A percentile compares a stretch with the other conserved stretches of the same genome.
These are phyloP conservation scores for Tetranychus truncatus DNA, from an alignment of 2,888 invertebrate species.

Conservation along the genomic window DNA sequence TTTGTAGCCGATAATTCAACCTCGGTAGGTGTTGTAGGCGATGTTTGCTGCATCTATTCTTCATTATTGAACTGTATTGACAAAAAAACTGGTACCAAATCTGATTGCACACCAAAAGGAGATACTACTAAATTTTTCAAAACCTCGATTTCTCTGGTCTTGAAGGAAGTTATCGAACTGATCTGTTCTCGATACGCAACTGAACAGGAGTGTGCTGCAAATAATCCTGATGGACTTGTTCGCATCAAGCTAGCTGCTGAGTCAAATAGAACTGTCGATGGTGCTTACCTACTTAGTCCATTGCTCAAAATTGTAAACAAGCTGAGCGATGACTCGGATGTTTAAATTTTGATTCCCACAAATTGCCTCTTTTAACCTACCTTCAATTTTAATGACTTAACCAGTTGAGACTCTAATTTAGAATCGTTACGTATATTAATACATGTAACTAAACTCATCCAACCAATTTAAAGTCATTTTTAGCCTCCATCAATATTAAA, in stretches of 20 bases:
- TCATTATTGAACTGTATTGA: background rate
- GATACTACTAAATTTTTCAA: conserved; percentile 4
- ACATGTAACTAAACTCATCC: no score
- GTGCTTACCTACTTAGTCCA: background rate
- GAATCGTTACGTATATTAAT: no score
- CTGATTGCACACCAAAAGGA: background rate
- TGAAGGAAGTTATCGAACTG: background rate
- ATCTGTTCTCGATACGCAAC: background rate
- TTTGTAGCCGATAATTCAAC: background rate
- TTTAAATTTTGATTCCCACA: background rate
- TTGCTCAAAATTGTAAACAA: background rate
- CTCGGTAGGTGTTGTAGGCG: background rate
- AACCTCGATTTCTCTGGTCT: background rate
- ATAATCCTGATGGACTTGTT: background rate
- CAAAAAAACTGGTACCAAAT: background rate
- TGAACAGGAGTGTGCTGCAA: background rate
- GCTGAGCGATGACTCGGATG: background rate
- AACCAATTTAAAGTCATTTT: no score
- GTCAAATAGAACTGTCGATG: background rate
- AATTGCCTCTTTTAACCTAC: no score
- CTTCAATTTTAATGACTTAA: no score
- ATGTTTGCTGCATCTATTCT: background rate
- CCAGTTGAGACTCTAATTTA: no score
- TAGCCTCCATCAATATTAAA: no score
- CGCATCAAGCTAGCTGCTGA: background rate